Base-by-base conservation (phyloP, 1,140 invertebrate species). In the Daktulosphaira vitifoliae region DNA sequence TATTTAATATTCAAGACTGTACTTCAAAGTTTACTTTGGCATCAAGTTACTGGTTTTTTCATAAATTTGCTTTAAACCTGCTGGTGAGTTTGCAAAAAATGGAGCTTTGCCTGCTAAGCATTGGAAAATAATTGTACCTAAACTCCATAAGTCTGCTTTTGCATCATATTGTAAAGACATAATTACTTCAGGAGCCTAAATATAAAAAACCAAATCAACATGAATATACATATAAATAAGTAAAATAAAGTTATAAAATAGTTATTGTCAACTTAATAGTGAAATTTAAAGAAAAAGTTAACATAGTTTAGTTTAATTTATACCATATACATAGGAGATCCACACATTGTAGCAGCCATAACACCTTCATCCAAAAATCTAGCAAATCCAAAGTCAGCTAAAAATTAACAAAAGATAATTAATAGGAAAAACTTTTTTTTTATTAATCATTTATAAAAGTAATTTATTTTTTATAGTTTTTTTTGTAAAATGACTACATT, bases 291-390 rank as follows among this genome's bases (percentile, higher is more conserved):
- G 38, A 39, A 9, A n/a, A 39, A 39, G 8, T 9, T 9, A 39
- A 9, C 8, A 39, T 8, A n/a, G n/a, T n/a, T n/a, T 39, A 39
- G 38, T 39, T 9, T 8, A 9, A 39, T 8, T 39, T n/a, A 76
- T 74, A 90, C 89, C 96, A 99, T 99, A 73, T 99, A 99, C 96
- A 99, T 99, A 3, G 97, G 97, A 37, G 96, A 99, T 18, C 96
- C 97, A 77, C 97, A 99, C 2, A 99, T 78, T 37, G 97, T 99
- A 50, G 93, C 96, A 49, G 97, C 97, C 97, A 99, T 99, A 16
- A 96, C 93, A 51, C 96, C 97, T 76, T 99, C 96, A 77, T 95
- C 87, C 7, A 99, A 78, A 77, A 98, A 98, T 73, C 97, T 81
- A 26, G 97, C 97, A 80, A 99, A 99, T 18, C 97, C 97, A 82